Conservation (phyloP, 2,113 vertebrate species). For the Dolichallabes microphthalmus region DNA sequence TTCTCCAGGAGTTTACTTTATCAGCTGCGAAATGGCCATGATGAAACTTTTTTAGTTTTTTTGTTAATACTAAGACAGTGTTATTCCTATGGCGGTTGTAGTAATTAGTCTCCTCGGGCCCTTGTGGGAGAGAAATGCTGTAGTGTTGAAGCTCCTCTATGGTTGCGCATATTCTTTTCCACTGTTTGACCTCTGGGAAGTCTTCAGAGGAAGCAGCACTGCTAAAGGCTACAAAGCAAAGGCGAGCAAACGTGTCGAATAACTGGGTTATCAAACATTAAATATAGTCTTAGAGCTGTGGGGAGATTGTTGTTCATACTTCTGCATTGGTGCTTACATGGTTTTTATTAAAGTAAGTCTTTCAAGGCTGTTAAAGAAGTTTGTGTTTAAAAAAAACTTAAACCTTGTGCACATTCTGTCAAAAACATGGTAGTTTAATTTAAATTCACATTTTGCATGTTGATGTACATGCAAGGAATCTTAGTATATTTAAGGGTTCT, state of each 20-base stretch:
- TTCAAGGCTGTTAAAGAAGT: not conserved
- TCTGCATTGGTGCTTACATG: not conserved
- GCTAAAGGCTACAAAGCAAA: not conserved
- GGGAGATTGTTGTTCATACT: not conserved
- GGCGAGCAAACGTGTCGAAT: slow-evolving; percentile 32
- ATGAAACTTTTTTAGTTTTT: slow-evolving; percentile 15
- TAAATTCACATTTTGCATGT: not conserved
- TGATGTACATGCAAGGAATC: not conserved
- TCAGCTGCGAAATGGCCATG: slow-evolving; percentile 21
- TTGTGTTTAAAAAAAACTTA: not conserved
- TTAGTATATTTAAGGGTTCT: not conserved
- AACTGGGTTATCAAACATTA: not conserved
- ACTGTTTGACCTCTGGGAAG: slow-evolving; percentile 59
- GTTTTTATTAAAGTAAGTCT: not conserved
- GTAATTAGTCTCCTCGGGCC: slow-evolving; percentile 50
- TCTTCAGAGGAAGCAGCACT: slow-evolving; percentile 44
- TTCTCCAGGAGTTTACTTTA: not conserved
- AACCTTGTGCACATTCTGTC: not conserved
- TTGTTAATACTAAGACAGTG: slow-evolving; percentile 47
- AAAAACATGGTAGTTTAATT: not conserved
- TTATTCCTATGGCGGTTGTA: slow-evolving; percentile 53
- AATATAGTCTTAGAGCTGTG: not conserved
- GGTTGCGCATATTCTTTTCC: slow-evolving; percentile 63
- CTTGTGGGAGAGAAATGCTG: slow-evolving; percentile 34
- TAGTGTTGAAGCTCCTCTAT: slow-evolving; percentile 28